Conservation (phyloP, 2,113 vertebrate genomes). For the Guaruba guarouba region DNA sequence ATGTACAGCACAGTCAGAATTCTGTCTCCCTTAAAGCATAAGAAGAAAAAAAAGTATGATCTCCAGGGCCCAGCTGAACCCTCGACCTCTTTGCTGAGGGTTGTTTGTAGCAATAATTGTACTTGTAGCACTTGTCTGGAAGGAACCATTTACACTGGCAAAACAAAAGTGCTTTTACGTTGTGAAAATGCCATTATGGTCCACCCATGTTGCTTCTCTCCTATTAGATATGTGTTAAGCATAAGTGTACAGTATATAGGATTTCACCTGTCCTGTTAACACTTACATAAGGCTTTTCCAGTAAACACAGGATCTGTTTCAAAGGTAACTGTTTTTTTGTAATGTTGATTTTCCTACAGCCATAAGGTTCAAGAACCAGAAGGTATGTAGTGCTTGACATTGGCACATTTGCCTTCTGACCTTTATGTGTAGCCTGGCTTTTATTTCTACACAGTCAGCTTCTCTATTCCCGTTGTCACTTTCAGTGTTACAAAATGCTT, state of each 20-base stretch:
- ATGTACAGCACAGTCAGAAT: neutral
- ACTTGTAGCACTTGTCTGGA: neutral
- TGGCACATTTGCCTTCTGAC: slow-evolving; percentile 5
- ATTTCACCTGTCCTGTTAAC: neutral
- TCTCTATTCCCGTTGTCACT: neutral
- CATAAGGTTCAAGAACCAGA: slow-evolving; percentile 7
- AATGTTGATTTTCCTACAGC: neutral
- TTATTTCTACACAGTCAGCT: slow-evolving; percentile 25
- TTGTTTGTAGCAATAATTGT: neutral
- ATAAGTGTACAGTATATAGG: neutral
- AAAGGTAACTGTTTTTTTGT: neutral
- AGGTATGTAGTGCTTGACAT: slow-evolving; percentile 6
- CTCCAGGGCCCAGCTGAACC: neutral
- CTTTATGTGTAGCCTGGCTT: slow-evolving; percentile 11
- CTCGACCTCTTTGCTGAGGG: neutral
- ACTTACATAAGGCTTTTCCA: neutral
- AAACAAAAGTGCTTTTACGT: neutral
- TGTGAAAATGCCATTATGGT: neutral
- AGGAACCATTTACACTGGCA: neutral
- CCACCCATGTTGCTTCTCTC: neutral
- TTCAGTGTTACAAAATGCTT: slow-evolving; percentile 3
- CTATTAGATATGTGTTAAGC: neutral
- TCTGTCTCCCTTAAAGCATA: neutral
- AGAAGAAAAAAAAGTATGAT: neutral
- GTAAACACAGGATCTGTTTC: neutral